phyloP scores from a whole-genome alignment of 2,888 invertebrate genomes.

The Euplagia quadripunctaria region DNA sequence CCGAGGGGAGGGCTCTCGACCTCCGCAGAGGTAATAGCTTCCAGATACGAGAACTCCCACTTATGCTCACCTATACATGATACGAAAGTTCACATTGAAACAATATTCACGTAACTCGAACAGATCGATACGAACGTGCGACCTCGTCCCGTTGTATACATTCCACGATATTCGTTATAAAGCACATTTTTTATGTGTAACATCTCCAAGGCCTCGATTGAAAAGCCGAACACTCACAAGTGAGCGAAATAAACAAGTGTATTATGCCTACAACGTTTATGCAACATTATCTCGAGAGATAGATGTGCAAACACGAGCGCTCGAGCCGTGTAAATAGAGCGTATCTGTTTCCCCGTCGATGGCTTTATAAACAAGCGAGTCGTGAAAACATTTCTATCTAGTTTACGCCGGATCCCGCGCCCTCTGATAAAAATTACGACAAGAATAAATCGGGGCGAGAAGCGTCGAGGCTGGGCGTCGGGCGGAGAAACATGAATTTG shows the following conservation, averaged over 20 bases:
- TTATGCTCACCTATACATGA: conserved; percentile 71
- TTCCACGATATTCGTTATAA: conserved; percentile 62
- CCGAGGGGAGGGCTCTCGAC: conserved; percentile 64
- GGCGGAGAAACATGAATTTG: conserved; percentile 83
- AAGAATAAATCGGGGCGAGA: conserved; percentile 79
- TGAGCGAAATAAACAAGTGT: conserved; percentile 69
- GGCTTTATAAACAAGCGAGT: conserved; percentile 85
- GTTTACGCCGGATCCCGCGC: conserved; percentile 77
- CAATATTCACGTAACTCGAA: conserved; percentile 77
- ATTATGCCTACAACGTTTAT: conserved; percentile 71
- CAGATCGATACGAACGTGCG: conserved; percentile 71
- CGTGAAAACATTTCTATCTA: conserved; percentile 85
- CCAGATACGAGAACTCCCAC: conserved; percentile 71
- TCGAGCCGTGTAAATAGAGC: conserved; percentile 77
- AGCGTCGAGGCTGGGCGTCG: conserved; percentile 58
- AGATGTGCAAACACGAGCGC: conserved; percentile 77
- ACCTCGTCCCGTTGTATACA: conserved; percentile 62
- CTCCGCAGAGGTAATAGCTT: conserved; percentile 74
- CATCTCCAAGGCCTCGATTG: conserved; percentile 61
- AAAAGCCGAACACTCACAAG: conserved; percentile 66
- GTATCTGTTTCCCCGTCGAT: conserved; percentile 83
- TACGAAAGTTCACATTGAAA: conserved; percentile 77
- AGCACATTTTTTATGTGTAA: conserved; percentile 56
- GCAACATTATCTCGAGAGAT: conserved; percentile 82
- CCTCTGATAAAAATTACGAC: conserved; percentile 84